These are phyloP conservation scores for Diacarnus erythraeanus DNA, from an alignment of 37 sponge, comb jelly and placozoan genomes.

Conservation along the genomic window DNA sequence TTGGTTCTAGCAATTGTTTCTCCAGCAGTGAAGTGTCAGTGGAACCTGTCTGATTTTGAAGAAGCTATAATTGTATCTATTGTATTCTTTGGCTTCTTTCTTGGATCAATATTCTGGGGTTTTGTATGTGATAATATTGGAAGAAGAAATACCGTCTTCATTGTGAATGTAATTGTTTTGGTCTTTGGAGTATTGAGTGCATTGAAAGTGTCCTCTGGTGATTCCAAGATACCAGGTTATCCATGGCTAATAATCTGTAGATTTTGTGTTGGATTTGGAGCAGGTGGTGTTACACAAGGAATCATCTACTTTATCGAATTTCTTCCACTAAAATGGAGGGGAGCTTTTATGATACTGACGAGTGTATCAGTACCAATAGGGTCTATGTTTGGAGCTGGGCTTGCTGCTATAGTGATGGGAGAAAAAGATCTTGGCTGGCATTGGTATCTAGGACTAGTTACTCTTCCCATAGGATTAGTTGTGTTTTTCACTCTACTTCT, in stretches of 20 bases:
- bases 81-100: constrained; percentile 70
- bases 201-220: constrained; percentile 12
- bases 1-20: constrained; percentile 46
- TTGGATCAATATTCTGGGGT: constrained; percentile 65
- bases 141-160: constrained; percentile 35
- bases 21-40: constrained; percentile 47
- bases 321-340: constrained; percentile 54
- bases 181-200: constrained; percentile 54
- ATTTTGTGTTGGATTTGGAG: constrained; percentile 52
- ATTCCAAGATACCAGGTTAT: constrained; percentile 21
- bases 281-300: constrained; percentile 33
- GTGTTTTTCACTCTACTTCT: constrained; percentile 50
- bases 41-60: constrained; percentile 29
- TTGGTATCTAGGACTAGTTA: constrained; percentile 51
- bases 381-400: constrained; percentile 44
- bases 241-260: constrained; percentile 42
- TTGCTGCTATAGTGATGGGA: constrained; percentile 50
- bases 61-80: constrained; percentile 50
- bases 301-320: constrained; percentile 66
- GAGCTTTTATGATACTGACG: constrained; percentile 10
- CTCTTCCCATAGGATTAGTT: constrained; percentile 47
- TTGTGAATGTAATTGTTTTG: constrained; percentile 28
- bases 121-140: constrained; percentile 54
- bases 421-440: constrained; percentile 51
- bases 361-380: constrained; percentile 51